These are phyloP conservation scores for Erynnis tages DNA, from an alignment of 2,888 invertebrate genomes.

Conservation along the genomic window DNA sequence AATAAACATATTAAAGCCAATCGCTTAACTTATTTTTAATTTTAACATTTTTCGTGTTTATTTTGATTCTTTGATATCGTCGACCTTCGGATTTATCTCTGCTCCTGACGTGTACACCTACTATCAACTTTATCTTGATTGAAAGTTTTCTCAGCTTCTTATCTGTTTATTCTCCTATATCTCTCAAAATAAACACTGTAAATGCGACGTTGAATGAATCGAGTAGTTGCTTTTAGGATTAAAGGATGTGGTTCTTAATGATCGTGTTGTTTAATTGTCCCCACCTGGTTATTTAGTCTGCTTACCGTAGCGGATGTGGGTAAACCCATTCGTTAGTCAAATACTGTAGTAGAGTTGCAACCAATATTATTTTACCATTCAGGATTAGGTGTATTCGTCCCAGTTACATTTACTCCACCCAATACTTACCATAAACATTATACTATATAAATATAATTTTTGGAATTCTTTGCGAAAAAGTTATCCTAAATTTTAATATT, in stretches of 20 bases:
- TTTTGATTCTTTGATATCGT: not conserved
- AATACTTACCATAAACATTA: no score
- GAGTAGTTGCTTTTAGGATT: conserved; percentile 2
- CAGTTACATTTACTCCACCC: no score
- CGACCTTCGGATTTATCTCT: conserved; percentile 14
- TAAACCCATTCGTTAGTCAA: not conserved
- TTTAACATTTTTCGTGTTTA: not conserved
- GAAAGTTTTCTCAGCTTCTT: conserved; percentile 46
- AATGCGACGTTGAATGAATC: not conserved
- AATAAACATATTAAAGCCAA: no score
- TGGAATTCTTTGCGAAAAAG: no score
- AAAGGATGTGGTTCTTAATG: not conserved
- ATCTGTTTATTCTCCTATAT: no score
- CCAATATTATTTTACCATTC: not conserved
- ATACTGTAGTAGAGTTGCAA: not conserved
- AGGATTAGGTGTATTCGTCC: no score
- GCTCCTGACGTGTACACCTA: conserved; percentile 1
- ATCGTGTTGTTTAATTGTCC: not conserved
- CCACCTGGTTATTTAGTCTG: not conserved
- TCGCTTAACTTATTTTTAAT: no score
- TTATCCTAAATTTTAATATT: no score
- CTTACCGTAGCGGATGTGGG: conserved; percentile 7
- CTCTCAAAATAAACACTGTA: conserved; percentile 19
- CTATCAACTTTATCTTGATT: conserved; percentile 57
- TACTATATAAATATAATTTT: no score